Evolutionary conservation across 2,888 invertebrate species (phyloP), one percentile per base, ranked within the genome.

Genomic region (Conchocele bisecta): DNA sequence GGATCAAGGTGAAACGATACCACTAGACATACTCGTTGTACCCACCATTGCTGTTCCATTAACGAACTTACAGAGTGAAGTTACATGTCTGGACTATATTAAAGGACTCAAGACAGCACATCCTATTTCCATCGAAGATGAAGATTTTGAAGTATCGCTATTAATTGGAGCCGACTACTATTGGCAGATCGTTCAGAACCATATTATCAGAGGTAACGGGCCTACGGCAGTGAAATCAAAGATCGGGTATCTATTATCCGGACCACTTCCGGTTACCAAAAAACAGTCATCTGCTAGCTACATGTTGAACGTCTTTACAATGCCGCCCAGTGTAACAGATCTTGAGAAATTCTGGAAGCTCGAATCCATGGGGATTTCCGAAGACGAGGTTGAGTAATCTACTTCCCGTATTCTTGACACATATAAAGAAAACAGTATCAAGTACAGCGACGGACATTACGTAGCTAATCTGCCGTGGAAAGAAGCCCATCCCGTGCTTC

Each of bases 31-130:
- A 5, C 44, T 79, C 7, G 56, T 79, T 15, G 69, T 70, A 5
- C 73, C 75, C 1, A 31, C 60, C 5, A 79, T 75, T 17, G 58
- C 79, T 11, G 56, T 59, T 11, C 72, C 75, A 15, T 39, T 75
- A 13, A 29, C 29, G 9, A 50, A 29, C 17, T 13, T 56, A 6
- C 51, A 29, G 4, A 35, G 26, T 9, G 33, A 41, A 9, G 35
- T 60, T 1, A 24, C 35, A 11, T 37, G 35, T 11, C 29, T 69
- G 20, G 39, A 48, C 4, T 37, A 54, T 37, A 35, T 54, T 3
- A 33, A 33, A 13, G 39, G 51, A 13, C 29, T 74, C 11, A 61
- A 58, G 37, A 35, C 75, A 22, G 74, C 74, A 11, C 78, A 78
- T 42, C 59, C 71, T 11, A n/a, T n/a, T n/a, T n/a, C 51, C 31